Evolutionary conservation across 2,797 vertebrate genomes (phyloP), one percentile per base, ranked within the genome.

Genomic region (Caiman crocodilus): DNA sequence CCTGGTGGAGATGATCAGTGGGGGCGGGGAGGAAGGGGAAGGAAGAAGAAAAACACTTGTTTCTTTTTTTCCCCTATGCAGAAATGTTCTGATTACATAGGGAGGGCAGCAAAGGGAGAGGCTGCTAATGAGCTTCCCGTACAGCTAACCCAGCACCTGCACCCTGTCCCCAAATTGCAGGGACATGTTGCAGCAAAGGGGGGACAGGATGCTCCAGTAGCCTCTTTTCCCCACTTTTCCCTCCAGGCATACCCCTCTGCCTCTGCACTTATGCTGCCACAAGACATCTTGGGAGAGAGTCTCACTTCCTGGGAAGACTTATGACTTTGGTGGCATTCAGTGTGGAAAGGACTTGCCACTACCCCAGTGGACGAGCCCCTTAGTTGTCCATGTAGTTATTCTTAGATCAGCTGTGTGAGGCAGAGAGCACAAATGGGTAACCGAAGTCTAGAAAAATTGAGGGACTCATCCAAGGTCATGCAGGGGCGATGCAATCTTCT

Each of bases 1-100:
- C 3, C 73, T 95, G 95, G 87, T 90, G 90, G 94, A 82, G 85
- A 83, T 85, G 89, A 90, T 32, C n/a, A 90, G 84, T 65, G 7
- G 82, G 87, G 42, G 93, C 84, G 0, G 77, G 93, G 84, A 96
- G 94, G 94, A 84, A 79, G 35, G 63, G 84, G 64, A 69, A 82
- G 76, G 75, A 78, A 76, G 84, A 80, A 30, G 42, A 73, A 15
- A 84, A 92, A 82, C 61, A 30, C 71, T 85, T 91, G 91, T 88
- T 94, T 91, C 74, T n/a, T 56, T 6, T 1, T 5, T 4, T 23
- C 17, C 5, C 14, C 14, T 0, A 0, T 26, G 87, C 76, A 81
- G 80, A 85, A 88, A 84, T 50, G 87, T 69, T 94, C 89, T 79
- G 90, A 75, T 83, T 90, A 91, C 60, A 4, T 63, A 56, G 59